phyloP scores from a whole-genome alignment of 2,113 vertebrate genomes.

The Oxyura jamaicensis region DNA sequence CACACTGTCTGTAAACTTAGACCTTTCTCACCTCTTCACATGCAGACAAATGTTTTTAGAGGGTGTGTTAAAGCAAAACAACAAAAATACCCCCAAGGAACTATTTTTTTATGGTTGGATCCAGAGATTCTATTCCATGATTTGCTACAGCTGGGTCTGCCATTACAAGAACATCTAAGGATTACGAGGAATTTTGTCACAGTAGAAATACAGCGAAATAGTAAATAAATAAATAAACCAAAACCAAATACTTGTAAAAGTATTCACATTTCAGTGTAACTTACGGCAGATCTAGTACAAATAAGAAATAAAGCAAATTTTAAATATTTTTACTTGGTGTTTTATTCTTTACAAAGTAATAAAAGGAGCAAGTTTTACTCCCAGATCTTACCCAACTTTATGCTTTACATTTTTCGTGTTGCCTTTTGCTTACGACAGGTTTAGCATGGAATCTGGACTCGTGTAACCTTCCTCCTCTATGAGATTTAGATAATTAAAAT shows the following conservation, averaged over 20 bases:
- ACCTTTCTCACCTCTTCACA: not conserved
- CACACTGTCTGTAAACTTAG: not conserved
- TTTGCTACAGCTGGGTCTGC: not conserved
- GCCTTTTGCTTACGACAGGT: not conserved
- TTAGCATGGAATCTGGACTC: not conserved
- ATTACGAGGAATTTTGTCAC: not conserved
- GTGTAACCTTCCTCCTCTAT: not conserved
- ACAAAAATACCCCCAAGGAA: not conserved
- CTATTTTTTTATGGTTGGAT: not conserved
- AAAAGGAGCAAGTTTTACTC: not conserved
- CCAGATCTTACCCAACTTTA: not conserved
- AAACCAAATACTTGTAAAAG: not conserved
- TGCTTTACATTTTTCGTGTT: not conserved
- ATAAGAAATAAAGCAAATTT: not conserved
- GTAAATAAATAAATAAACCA: not conserved
- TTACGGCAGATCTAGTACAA: not conserved
- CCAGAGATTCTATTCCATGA: accelerated
- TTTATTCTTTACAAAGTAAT: not conserved
- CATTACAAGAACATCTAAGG: not conserved
- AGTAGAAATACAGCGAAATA: not conserved
- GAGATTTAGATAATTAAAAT: not conserved
- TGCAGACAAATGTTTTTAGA: not conserved
- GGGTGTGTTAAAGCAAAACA: not conserved
- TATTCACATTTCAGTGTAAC: not conserved
- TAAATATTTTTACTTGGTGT: not conserved